Conservation (phyloP, 2,113 vertebrate species). For the Ameiurus melas region DNA sequence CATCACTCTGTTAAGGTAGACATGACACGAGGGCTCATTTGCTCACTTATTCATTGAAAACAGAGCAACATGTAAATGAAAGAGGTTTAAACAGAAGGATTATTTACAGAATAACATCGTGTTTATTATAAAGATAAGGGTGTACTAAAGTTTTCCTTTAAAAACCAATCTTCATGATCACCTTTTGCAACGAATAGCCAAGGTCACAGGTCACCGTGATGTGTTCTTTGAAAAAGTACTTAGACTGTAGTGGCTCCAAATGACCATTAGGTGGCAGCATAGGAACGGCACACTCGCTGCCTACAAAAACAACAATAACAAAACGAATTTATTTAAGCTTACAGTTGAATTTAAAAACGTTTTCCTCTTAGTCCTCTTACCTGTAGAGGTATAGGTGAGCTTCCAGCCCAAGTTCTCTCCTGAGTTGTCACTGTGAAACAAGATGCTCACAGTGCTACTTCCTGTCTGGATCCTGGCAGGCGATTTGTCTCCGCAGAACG, state of each 20-base stretch:
- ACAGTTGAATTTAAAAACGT: no score
- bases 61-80: not conserved
- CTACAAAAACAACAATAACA: not conserved
- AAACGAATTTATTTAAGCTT: not conserved
- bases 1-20: not conserved
- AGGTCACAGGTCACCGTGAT: conserved; percentile 83
- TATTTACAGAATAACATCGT: not conserved
- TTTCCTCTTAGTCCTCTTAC: conserved; percentile 60
- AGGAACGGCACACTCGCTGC: conserved; percentile 72
- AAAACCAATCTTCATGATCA: conserved; percentile 55
- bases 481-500: conserved; percentile 84
- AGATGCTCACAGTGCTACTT: conserved; percentile 74
- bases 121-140: not conserved
- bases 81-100: not conserved
- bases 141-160: not conserved
- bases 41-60: not conserved
- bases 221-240: conserved; percentile 90
- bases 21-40: not conserved
- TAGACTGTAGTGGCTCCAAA: conserved; percentile 81
- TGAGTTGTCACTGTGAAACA: conserved; percentile 89
- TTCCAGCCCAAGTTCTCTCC: conserved; percentile 93
- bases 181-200: conserved; percentile 85
- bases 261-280: conserved; percentile 71
- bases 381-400: conserved; percentile 78
- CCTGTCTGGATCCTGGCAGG: conserved; percentile 81